These are phyloP conservation scores for Tinea trinotella DNA, from an alignment of 2,888 invertebrate species.

Conservation along the genomic window DNA sequence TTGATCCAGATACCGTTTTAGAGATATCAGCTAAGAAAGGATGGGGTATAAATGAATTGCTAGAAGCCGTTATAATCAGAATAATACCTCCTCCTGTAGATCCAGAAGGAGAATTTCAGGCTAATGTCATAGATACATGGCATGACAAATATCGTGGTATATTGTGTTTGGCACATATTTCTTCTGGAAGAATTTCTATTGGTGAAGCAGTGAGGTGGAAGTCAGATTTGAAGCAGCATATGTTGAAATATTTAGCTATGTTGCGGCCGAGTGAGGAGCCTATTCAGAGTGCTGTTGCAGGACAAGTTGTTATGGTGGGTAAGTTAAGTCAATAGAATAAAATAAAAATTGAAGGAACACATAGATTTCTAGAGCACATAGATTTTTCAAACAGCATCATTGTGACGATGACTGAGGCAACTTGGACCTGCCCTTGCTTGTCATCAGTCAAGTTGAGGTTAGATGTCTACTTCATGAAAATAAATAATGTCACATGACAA, in stretches of 20 bases:
- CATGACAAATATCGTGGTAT: constrained; percentile 91
- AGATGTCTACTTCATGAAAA: no score
- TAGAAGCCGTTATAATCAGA: constrained; percentile 83
- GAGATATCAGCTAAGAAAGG: constrained; percentile 95
- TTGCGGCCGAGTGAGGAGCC: constrained; percentile 82
- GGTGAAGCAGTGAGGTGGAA: constrained; percentile 84
- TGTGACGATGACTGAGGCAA: no score
- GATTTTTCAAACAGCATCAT: no score
- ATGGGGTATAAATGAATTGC: constrained; percentile 82
- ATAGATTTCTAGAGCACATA: neutral
- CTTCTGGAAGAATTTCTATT: constrained; percentile 80
- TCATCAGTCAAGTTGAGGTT: no score
- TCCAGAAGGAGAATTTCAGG: constrained; percentile 77
- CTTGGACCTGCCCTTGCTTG: no score
- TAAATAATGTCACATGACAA: no score
- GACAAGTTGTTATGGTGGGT: constrained; percentile 93
- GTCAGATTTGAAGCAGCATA: constrained; percentile 81
- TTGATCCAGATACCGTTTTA: constrained; percentile 79
- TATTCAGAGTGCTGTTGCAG: constrained; percentile 80
- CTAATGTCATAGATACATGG: constrained; percentile 94
- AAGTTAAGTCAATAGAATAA: constrained; percentile 31
- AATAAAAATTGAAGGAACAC: neutral
- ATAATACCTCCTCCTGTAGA: constrained; percentile 82
- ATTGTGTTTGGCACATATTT: constrained; percentile 81
- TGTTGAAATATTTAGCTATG: constrained; percentile 84